Evolutionary conservation across 2,888 invertebrate genomes (phyloP), one percentile per base, ranked within the genome.

Genomic region (Epinotia bilunana): DNA sequence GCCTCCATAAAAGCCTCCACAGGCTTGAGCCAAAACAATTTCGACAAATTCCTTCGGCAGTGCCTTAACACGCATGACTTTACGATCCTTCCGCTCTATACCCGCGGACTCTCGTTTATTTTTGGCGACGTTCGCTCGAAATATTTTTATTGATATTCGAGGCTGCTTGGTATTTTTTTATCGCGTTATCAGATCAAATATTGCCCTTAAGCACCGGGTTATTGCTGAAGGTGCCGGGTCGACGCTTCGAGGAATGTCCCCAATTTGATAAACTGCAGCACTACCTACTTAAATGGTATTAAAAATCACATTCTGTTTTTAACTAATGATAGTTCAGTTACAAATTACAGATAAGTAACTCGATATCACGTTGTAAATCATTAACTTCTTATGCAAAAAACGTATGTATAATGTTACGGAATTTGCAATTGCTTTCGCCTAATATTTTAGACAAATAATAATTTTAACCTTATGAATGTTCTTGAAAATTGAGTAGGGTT

Each of bases 1-100:
- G 84, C 81, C 85, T 86, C 88, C 86, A 92, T 92, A 92, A 93
- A 92, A 91, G 92, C 92, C 92, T 92, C 85, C 85, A 84, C 86
- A 88, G 83, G 80, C 84, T 82, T 80, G 84, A 85, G 86, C 94
- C 94, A 93, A 93, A 93, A 92, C 93, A 93, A 93, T 94, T 94
- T 91, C 87, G 86, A 90, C 91, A 90, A 93, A 92, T 90, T 90
- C 90, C 92, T 90, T 65, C 91, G 90, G 90, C 88, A 90, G 87
- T 84, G 84, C 88, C 90, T 87, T 87, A 89, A 88, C 90, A 92
- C 90, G 91, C 91, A 90, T 90, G 89, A 88, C 86, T 93, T 92
- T 93, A 92, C 89, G 90, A 91, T 86, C 90, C 83, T 87, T 85
- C 83, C 85, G 84, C 80, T 86, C 81, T 84, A 83, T 83, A 82